phyloP scores from a whole-genome alignment of 92 coral and sea anemone species.

The Palythoa caribaeorum region DNA sequence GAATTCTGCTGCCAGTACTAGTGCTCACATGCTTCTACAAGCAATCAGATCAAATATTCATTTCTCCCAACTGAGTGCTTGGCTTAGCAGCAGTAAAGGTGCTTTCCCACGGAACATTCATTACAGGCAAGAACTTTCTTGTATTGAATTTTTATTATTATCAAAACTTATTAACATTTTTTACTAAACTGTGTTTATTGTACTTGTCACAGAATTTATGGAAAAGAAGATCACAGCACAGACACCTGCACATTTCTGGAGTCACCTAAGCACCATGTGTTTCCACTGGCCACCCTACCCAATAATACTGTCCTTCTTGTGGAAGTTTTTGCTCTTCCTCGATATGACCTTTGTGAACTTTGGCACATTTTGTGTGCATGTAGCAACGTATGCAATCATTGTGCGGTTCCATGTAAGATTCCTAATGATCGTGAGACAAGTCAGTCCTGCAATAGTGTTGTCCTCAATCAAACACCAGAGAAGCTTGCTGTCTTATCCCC shows the following conservation, averaged over 20 bases:
- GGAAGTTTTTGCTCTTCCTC: constrained; percentile 30
- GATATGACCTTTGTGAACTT: constrained; percentile 27
- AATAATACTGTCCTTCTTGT: constrained; percentile 26
- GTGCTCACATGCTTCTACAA: constrained; percentile 86
- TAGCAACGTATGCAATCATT: constrained; percentile 4
- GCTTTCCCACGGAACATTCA: constrained; percentile 67
- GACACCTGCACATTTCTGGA: neutral
- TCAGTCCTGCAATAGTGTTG: neutral
- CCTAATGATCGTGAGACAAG: neutral
- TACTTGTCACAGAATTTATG: constrained; percentile 22
- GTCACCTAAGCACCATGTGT: constrained; percentile 30
- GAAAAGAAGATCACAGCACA: neutral
- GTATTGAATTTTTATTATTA: no score
- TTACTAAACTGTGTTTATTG: neutral
- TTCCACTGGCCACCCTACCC: constrained; percentile 40
- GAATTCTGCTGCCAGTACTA: constrained; percentile 46
- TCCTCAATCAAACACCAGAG: neutral
- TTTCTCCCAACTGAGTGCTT: constrained; percentile 98
- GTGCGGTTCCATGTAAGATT: neutral
- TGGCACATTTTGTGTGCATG: constrained; percentile 1
- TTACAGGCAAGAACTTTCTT: constrained; percentile 66
- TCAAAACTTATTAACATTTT: neutral
- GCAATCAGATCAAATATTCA: constrained; percentile 94
- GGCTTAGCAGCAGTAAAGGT: constrained; percentile 92
- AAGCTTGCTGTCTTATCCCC: constrained; percentile 14